Evolutionary conservation across 2,888 invertebrate genomes (phyloP), one percentile per base, ranked within the genome.

Genomic region (Eubasilissa splendida): DNA sequence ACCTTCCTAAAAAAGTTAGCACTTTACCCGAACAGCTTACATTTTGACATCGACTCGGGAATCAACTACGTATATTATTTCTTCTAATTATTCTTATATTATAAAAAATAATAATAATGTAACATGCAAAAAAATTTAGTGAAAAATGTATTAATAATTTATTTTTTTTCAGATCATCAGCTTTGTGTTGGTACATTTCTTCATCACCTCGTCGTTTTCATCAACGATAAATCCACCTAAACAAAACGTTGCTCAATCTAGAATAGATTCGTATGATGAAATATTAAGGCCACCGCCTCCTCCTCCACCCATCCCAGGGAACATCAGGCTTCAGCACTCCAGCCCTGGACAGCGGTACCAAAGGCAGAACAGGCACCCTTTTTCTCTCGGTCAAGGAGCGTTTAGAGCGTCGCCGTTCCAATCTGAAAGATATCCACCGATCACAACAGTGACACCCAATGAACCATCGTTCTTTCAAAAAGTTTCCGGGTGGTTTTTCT

Each of bases 401-500:
- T 83, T 68, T 58, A 66, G 73, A 31, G n/a, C 68, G 5, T 56
- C 80, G 11, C 76, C 73, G 12, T 77, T 71, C 58, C 80, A 76
- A 22, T 54, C 77, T 31, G 79, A 80, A 9, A 66, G 75, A 76
- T 81, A 77, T 59, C 90, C 90, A 0, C 88, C 90, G 5, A 88
- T 90, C 80, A 85, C 88, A 60, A 85, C 88, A 60, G 87, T 88
- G 0, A 89, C 91, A 4, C 86, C 90, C 7, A 80, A 84, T 31
- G 85, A 84, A 74, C 87, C 89, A 0, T 89, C 92, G 2, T 88
- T 93, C 83, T 91, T 93, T 77, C 91, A 92, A 80, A 91, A 91
- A 87, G 87, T 93, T 8, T 91, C 92, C 53, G 90, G 88, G 63
- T 93, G 93, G 93, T 93, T 92, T 84, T 91, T 93, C 0, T 91